These are phyloP conservation scores for Zeuzera pyrina DNA, from an alignment of 2,888 invertebrate species.

Conservation along the genomic window DNA sequence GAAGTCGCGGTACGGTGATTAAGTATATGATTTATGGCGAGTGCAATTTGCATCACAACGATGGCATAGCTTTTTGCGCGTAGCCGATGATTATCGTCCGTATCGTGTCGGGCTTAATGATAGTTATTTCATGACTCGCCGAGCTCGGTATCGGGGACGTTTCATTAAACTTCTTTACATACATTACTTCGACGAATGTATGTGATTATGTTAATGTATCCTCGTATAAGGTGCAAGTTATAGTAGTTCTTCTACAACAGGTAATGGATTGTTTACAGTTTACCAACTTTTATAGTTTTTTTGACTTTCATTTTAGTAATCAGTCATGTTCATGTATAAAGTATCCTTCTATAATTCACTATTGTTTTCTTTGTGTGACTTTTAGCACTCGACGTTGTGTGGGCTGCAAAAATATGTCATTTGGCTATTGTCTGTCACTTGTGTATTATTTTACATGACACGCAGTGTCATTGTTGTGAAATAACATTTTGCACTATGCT, in stretches of 20 bases:
- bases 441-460: constrained; percentile 17
- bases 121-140: constrained; percentile 68
- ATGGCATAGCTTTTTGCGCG: constrained; percentile 65
- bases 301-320: constrained; percentile 26
- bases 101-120: constrained; percentile 70
- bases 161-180: constrained; percentile 67
- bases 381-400: too few relatives aligned
- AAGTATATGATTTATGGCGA: constrained; percentile 67
- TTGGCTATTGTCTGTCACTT: constrained; percentile 15
- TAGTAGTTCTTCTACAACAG: constrained; percentile 45
- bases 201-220: constrained; percentile 63
- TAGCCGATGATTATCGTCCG: constrained; percentile 66
- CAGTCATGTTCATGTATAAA: constrained; percentile 26
- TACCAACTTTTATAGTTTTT: constrained; percentile 29
- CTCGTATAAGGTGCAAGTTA: constrained; percentile 40
- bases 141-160: constrained; percentile 60
- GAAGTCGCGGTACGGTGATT: constrained; percentile 58
- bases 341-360: too few relatives aligned
- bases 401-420: too few relatives aligned
- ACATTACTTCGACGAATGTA: constrained; percentile 65
- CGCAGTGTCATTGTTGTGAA: constrained; percentile 19
- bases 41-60: constrained; percentile 67
- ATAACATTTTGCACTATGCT: constrained; percentile 18
- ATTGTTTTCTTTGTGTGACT: too few relatives aligned
- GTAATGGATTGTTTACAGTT: constrained; percentile 57